phyloP scores from a whole-genome alignment of 1,140 invertebrate species.

The Palaemon carinicauda region DNA sequence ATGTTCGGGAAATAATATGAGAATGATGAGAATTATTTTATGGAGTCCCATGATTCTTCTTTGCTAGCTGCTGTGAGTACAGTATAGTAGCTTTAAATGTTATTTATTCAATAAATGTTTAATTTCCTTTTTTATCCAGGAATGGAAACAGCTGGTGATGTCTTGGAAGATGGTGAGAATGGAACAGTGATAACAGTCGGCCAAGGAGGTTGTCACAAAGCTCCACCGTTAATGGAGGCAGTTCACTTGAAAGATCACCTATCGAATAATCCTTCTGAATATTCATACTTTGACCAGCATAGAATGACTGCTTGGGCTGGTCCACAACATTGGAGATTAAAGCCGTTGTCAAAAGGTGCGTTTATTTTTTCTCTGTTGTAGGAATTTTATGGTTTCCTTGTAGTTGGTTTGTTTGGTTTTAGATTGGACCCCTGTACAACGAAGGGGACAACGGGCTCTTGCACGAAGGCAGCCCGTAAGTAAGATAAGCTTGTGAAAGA shows the following conservation, averaged over 20 bases:
- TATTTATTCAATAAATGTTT: not conserved
- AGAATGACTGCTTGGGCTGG: conserved; percentile 77
- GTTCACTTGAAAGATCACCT: conserved; percentile 61
- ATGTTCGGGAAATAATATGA: too few relatives aligned
- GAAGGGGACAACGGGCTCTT: too few relatives aligned
- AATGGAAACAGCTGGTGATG: not conserved
- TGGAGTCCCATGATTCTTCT: not conserved
- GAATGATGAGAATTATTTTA: too few relatives aligned
- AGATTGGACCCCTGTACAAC: too few relatives aligned
- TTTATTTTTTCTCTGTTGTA: not conserved
- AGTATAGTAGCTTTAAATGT: not conserved
- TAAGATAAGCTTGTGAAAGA: too few relatives aligned
- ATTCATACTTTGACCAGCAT: conserved; percentile 74
- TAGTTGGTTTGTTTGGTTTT: too few relatives aligned
- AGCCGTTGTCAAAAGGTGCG: conserved; percentile 65
- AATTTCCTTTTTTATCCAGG: not conserved
- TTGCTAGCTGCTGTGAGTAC: not conserved
- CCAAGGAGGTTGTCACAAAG: conserved; percentile 31
- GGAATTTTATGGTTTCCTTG: too few relatives aligned
- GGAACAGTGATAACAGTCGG: conserved; percentile 56
- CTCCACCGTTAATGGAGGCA: conserved; percentile 44
- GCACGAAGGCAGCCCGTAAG: too few relatives aligned
- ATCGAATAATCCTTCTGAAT: conserved; percentile 69
- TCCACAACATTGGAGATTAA: conserved; percentile 78
- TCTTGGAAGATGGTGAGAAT: conserved; percentile 57